Base-by-base conservation (phyloP, 2,888 invertebrate species). In the Leuctra nigra region DNA sequence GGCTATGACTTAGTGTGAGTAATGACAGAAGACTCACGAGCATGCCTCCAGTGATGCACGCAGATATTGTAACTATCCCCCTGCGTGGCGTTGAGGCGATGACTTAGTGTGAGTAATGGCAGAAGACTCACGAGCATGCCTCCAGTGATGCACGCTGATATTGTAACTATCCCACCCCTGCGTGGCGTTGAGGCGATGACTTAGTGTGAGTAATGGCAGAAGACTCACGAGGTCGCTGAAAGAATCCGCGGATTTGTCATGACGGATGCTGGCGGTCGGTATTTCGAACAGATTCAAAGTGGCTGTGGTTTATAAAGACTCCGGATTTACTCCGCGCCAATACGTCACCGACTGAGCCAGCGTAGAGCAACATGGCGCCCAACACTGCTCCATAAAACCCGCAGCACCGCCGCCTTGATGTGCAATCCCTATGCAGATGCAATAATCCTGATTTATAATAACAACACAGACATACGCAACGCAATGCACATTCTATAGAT, bases 281-380 rank as follows among this genome's bases (percentile, higher is more conserved):
- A 18, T 18, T 11, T 16, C 3, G 16, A 20, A 41, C 41, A 16
- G 41, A 16, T 20, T 50, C 50, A 33, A 35, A 50, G 50, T 50
- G 50, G 50, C 50, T 33, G 50, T 33, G 50, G 50, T 50, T 33
- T 50, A 35, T 35, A 33, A 7, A 18, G 50, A 35, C 20, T 50
- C 35, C 35, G 35, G 16, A 50, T 50, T 29, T 36, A 50, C 33
- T 41, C 50, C n/a, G 18, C 33, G 20, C 50, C 50, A 16, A 50
- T 50, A 50, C 33, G 33, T 50, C 50, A 50, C 35, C 35, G 33
- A 6, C n/a, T n/a, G 16, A n/a, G 7, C 6, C 4, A 6, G 16
- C 7, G 4, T 14, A 14, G 38, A 41, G 41, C n/a, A n/a, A n/a
- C 41, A 41, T 4, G 20, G 20, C 41, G n/a, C n/a, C n/a, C n/a